A percentile compares a stretch with the other conserved stretches of the same genome.
These are phyloP conservation scores for Phalacrocorax brasilianus DNA, from an alignment of 2,113 vertebrate genomes.

Conservation along the genomic window DNA sequence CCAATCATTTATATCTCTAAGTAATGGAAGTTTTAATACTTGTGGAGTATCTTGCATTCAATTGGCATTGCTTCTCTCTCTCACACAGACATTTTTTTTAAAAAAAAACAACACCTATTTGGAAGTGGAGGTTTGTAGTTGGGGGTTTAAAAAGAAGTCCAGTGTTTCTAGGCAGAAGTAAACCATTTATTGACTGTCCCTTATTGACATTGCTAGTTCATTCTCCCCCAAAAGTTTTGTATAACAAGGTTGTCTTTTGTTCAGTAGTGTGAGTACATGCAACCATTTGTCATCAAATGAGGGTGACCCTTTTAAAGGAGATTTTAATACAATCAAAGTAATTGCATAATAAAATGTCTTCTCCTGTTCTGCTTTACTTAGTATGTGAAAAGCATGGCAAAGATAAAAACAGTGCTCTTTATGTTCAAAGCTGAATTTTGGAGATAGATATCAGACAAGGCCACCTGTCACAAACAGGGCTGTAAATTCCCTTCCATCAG, in stretches of 20 bases:
- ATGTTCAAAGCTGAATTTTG: neutral
- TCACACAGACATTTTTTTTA: too few species aligned
- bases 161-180: neutral
- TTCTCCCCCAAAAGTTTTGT: neutral
- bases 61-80: neutral
- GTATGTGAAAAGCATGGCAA: neutral
- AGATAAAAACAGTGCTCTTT: neutral
- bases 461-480: too few species aligned
- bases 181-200: neutral
- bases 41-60: neutral
- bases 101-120: neutral
- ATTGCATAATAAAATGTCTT: neutral
- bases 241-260: neutral
- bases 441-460: neutral
- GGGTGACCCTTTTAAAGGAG: neutral
- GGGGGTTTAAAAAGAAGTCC: neutral
- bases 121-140: neutral
- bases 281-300: neutral
- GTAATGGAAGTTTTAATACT: neutral
- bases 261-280: neutral
- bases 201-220: neutral
- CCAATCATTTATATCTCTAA: neutral
- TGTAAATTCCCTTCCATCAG: neutral
- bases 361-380: neutral
- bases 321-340: neutral